Evolutionary conservation across 2,113 vertebrate genomes (phyloP).

Genomic region (Leiothrix lutea): DNA sequence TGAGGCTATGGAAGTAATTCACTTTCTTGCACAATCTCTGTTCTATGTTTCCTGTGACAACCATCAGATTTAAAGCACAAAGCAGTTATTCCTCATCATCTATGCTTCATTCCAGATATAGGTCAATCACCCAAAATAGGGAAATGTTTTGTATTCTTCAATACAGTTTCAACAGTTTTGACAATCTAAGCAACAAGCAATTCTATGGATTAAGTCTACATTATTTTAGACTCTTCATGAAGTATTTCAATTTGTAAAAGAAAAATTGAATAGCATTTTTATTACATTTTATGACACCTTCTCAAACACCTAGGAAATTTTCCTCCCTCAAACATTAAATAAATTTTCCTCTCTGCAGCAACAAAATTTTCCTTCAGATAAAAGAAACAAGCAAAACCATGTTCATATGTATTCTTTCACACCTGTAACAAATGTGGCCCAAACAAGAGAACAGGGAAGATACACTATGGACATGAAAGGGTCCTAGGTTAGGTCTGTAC

Average conservation of each 20-base stretch:
- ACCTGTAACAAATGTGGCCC: not conserved
- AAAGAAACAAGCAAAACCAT: not conserved
- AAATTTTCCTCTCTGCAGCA: not conserved
- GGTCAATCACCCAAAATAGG: fast-evolving
- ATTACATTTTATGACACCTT: not conserved
- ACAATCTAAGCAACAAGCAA: not conserved
- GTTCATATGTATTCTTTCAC: not conserved
- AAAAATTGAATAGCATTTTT: not conserved
- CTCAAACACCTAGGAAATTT: not conserved
- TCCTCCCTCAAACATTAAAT: not conserved
- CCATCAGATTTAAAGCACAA: not conserved
- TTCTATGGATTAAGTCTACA: not conserved
- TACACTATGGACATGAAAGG: not conserved
- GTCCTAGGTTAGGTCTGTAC: not conserved
- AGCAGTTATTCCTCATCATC: not conserved
- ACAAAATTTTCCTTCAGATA: not conserved
- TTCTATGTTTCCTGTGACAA: not conserved
- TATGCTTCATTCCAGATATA: not conserved
- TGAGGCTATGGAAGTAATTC: not conserved
- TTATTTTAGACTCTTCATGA: not conserved
- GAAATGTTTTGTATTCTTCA: not conserved
- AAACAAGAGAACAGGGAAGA: not conserved
- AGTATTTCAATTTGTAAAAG: not conserved
- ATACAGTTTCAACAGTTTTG: not conserved
- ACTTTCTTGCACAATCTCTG: not conserved